A percentile compares a stretch with the other conserved stretches of the same genome.
These are phyloP conservation scores for Ophion ventricosus DNA, from an alignment of 2,888 invertebrate species.

Conservation along the genomic window DNA sequence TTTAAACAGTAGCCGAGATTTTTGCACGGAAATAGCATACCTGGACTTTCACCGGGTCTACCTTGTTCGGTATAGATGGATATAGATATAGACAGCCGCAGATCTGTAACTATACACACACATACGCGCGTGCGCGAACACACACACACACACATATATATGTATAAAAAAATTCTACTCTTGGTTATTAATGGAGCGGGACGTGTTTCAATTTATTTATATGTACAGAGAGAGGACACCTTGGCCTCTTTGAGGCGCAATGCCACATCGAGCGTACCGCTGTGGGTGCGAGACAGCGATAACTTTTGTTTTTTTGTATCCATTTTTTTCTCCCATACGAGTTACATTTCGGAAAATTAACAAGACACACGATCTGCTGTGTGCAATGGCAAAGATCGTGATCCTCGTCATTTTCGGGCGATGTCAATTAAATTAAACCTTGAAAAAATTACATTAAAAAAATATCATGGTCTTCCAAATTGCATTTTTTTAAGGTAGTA, in stretches of 20 bases:
- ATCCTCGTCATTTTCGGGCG: too few relatives aligned
- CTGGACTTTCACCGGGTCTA: slow-evolving; percentile 63
- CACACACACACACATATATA: too few relatives aligned
- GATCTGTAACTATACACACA: slow-evolving; percentile 10
- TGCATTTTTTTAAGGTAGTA: too few relatives aligned
- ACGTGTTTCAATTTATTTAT: neutral
- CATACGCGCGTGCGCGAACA: neutral
- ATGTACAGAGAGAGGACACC: neutral
- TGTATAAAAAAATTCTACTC: neutral
- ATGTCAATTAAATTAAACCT: too few relatives aligned
- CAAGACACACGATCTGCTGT: neutral
- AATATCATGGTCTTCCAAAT: too few relatives aligned
- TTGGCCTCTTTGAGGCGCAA: neutral
- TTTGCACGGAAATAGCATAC: slow-evolving; percentile 59
- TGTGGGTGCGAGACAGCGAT: neutral
- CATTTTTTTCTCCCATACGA: neutral
- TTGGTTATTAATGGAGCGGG: neutral
- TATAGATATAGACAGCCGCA: slow-evolving; percentile 25
- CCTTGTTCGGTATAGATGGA: slow-evolving; percentile 43
- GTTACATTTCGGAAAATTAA: neutral
- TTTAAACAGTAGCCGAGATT: slow-evolving; percentile 42
- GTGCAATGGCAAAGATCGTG: too few relatives aligned
- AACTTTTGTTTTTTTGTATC: neutral
- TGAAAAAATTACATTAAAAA: too few relatives aligned
- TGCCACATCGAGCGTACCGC: neutral